Base-by-base conservation (phyloP, 2,888 invertebrate genomes). In the Melangyna quadrimaculata region DNA sequence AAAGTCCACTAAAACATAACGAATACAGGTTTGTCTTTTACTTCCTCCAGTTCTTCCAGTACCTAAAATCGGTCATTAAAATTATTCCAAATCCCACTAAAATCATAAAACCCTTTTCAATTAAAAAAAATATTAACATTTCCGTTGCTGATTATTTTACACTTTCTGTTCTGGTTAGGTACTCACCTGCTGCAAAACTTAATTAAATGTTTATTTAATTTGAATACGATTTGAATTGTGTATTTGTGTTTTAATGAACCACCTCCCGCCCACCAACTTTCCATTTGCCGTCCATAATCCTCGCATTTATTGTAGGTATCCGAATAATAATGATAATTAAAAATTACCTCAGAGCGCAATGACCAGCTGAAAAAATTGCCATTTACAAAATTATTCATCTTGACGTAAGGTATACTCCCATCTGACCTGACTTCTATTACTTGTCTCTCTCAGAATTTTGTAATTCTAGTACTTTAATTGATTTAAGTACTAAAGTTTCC, bases 401-500 rank as follows among this genome's bases (percentile, higher is more conserved):
- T 12, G 12, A 40, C n/a, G 24, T 29, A 6, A 1, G 43, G 19
- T 24, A 29, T 3, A 40, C 22, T 51, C n/a, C 24, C 24, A 14
- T 22, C n/a, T 2, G 7, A 19, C 12, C 5, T 32, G 12, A 19
- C 32, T 8, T 7, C 29, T 32, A 32, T 10, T 35, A 14, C 19
- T 9, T 14, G 7, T 22, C 24, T 17, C n/a, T 7, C 48, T 12
- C 12, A n/a, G 1, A 48, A 19, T 75, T 45, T 37, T 71, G 78
- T 59, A 63, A 70, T 61, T 78, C 55, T 22, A 69, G 65, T 48
- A 65, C 73, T 83, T 61, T 69, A 79, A 75, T 77, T 86, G 75
- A 55, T 77, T 51, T 80, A 80, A 77, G 77, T 40, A 70, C 72
- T 75, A 72, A 86, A 86, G 77, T 86, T 86, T 86, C 48, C 35